Conservation (phyloP, 35 echinoderm and acorn worm genomes). For the Chiridota heheva region DNA sequence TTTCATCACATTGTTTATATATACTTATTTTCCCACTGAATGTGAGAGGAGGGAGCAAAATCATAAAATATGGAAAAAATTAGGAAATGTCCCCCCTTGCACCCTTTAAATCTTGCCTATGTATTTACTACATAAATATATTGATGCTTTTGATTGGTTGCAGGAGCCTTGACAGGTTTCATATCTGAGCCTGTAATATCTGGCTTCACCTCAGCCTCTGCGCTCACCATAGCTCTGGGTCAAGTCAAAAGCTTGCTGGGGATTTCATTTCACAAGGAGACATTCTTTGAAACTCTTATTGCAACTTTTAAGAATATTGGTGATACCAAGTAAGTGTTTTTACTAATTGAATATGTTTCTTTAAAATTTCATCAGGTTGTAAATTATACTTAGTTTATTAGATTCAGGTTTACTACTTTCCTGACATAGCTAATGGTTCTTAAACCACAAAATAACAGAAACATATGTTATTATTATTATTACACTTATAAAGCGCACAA, state of each 20-base stretch:
- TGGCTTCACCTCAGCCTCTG: conserved; percentile 89
- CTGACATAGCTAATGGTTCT: too few relatives aligned
- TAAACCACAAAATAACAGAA: too few relatives aligned
- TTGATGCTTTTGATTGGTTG: not conserved
- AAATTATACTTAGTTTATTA: too few relatives aligned
- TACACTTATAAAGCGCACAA: too few relatives aligned
- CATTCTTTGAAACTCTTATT: conserved; percentile 60
- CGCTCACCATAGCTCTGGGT: conserved; percentile 84
- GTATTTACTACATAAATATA: not conserved
- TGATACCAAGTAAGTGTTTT: conserved; percentile 78
- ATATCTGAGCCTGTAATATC: conserved; percentile 87
- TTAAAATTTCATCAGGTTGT: too few relatives aligned
- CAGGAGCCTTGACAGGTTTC: conserved; percentile 88
- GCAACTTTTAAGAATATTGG: conserved; percentile 56
- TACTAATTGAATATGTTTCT: not conserved
- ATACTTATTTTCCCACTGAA: too few relatives aligned
- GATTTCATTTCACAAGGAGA: conserved; percentile 51
- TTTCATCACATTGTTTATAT: too few relatives aligned
- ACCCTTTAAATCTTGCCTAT: not conserved
- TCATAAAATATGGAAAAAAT: too few relatives aligned
- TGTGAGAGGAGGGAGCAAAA: too few relatives aligned
- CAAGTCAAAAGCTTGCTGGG: conserved; percentile 89
- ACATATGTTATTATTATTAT: too few relatives aligned
- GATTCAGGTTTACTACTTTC: too few relatives aligned
- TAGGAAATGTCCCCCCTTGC: too few relatives aligned